These are phyloP conservation scores for Protophormia terraenovae DNA, from an alignment of 2,888 invertebrate genomes.

Conservation along the genomic window DNA sequence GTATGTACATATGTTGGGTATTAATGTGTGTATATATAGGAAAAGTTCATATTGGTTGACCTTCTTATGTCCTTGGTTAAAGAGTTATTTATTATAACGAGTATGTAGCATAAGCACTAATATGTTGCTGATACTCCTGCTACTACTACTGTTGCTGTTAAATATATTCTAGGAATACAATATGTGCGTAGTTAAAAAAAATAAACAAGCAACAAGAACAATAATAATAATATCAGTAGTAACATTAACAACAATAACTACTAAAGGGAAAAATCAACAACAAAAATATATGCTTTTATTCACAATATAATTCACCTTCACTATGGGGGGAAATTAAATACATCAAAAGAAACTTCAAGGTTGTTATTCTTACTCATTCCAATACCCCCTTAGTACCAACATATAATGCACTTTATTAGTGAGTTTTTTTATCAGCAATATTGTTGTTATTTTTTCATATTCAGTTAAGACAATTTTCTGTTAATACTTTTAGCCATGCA, in stretches of 20 bases:
- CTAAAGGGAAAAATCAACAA: neutral
- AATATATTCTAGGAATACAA: neutral
- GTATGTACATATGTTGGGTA: neutral
- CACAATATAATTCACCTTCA: constrained; percentile 9
- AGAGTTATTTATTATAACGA: constrained; percentile 46
- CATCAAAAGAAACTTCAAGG: constrained; percentile 3
- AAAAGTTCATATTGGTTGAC: constrained; percentile 28
- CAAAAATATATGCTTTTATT: constrained; percentile 17
- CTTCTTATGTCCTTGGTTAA: constrained; percentile 59
- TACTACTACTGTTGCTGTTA: constrained; percentile 6
- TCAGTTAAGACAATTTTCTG: neutral
- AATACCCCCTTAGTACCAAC: neutral
- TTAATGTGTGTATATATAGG: neutral
- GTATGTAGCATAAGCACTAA: neutral
- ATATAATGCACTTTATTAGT: neutral
- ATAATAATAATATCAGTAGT: neutral
- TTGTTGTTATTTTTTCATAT: neutral
- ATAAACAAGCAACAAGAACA: neutral
- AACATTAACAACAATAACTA: neutral
- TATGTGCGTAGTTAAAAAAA: constrained; percentile 5
- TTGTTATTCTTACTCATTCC: neutral
- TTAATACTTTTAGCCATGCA: neutral
- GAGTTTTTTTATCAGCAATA: neutral
- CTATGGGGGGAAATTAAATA: constrained; percentile 2
- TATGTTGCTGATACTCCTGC: neutral